A percentile compares a stretch with the other conserved stretches of the same genome.
phyloP scores from a whole-genome alignment of 1,140 invertebrate genomes.

The Trissolcus basalis region DNA sequence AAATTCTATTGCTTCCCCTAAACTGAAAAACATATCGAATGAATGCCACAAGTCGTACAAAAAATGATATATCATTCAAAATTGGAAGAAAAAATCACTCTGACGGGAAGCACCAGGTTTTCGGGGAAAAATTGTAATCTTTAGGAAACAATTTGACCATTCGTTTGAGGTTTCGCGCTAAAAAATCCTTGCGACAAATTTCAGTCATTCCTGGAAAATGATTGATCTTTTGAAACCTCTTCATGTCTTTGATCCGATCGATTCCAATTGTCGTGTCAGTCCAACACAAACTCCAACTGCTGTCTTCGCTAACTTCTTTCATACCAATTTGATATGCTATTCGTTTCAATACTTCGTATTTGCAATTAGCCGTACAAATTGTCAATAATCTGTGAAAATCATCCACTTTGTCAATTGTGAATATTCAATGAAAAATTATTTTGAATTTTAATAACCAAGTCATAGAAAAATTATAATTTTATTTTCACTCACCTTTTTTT shows the following conservation, averaged over 20 bases:
- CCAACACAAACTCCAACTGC: constrained; percentile 93
- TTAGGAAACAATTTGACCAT: constrained; percentile 91
- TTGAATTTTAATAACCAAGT: too few species aligned
- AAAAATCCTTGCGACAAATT: constrained; percentile 81
- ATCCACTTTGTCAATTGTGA: background rate
- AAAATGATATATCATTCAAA: background rate
- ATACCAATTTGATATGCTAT: constrained; percentile 85
- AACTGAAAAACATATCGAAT: constrained; percentile 66
- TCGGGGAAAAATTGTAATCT: constrained; percentile 93
- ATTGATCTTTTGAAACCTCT: constrained; percentile 92
- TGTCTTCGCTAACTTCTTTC: constrained; percentile 85
- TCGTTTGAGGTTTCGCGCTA: constrained; percentile 81
- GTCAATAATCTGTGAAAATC: constrained; percentile 63
- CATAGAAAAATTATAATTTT: too few species aligned
- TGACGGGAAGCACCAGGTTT: constrained; percentile 94
- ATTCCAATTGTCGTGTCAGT: constrained; percentile 89
- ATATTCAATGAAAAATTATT: too few species aligned
- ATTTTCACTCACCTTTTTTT: constrained; percentile 7
- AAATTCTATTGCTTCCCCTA: constrained; percentile 81
- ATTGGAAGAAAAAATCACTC: constrained; percentile 79
- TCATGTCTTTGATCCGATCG: constrained; percentile 91
- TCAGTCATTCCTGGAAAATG: constrained; percentile 82
- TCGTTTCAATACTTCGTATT: constrained; percentile 83
- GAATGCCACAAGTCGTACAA: background rate
- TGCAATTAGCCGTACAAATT: constrained; percentile 85